Evolutionary conservation across 2,888 invertebrate species (phyloP), one percentile per base, ranked within the genome.

Genomic region (Sceliomorpha sp.): DNA sequence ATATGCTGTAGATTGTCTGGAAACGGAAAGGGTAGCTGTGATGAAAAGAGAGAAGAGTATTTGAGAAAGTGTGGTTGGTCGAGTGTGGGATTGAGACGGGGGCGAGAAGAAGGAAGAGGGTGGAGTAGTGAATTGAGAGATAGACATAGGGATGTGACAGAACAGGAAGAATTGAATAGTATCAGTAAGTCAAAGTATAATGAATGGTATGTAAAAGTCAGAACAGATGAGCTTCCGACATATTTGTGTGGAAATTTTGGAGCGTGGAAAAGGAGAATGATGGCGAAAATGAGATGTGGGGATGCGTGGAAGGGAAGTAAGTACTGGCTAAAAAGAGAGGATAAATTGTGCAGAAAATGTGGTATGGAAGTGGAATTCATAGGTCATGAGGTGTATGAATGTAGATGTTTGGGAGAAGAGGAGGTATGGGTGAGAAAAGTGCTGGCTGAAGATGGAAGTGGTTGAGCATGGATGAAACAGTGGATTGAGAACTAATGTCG

Each of bases 1-100:
- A 39, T 39, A 1, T 39, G 39, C 9, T 39, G 39, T 17, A 39
- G n/a, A n/a, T n/a, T n/a, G n/a, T n/a, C n/a, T n/a, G n/a, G n/a
- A n/a, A n/a, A n/a, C n/a, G n/a, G n/a, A n/a, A n/a, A n/a, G n/a
- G n/a, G n/a, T n/a, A n/a, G n/a, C n/a, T n/a, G n/a, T n/a, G n/a
- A n/a, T n/a, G n/a, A n/a, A n/a, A n/a, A n/a, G n/a, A n/a, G n/a
- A n/a, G n/a, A n/a, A n/a, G n/a, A n/a, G n/a, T n/a, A n/a, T n/a
- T n/a, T n/a, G n/a, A n/a, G n/a, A n/a, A n/a, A n/a, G n/a, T n/a
- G n/a, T n/a, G n/a, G n/a, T n/a, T n/a, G n/a, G n/a, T n/a, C n/a
- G n/a, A n/a, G n/a, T n/a, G n/a, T n/a, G n/a, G n/a, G n/a, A n/a
- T n/a, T n/a, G n/a, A 2, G 2, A 20, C 10, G 39, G 24, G 39